Evolutionary conservation across 1,140 invertebrate species (phyloP).

Genomic region (Asbolus verrucosus): DNA sequence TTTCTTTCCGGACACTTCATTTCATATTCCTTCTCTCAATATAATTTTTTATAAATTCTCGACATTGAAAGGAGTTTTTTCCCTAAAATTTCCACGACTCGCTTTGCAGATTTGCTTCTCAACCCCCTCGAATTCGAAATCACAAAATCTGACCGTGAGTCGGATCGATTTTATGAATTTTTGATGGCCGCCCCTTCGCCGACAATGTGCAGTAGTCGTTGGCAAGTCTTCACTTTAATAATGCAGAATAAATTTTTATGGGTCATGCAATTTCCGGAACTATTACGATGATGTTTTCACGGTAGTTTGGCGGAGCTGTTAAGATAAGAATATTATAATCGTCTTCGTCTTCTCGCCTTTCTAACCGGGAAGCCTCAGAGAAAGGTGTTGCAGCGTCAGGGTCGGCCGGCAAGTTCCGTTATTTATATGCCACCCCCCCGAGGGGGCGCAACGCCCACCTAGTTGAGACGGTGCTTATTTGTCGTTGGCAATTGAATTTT

Average conservation of each 20-base stretch:
- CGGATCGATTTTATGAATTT: slow-evolving; percentile 33
- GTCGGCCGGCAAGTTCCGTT: not conserved
- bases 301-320: slow-evolving; percentile 1
- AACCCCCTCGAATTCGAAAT: too few relatives aligned
- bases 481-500: slow-evolving; percentile 8
- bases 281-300: slow-evolving; percentile 8
- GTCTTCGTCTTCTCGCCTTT: slow-evolving; percentile 1
- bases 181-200: not conserved
- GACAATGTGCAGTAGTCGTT: not conserved
- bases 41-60: too few relatives aligned
- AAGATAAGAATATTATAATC: slow-evolving; percentile 11
- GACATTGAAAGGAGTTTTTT: too few relatives aligned
- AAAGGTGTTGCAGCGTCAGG: not conserved
- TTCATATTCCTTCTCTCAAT: too few relatives aligned
- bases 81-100: too few relatives aligned
- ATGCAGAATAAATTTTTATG: slow-evolving; percentile 1
- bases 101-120: too few relatives aligned
- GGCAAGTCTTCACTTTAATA: not conserved
- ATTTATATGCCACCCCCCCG: slow-evolving; percentile 1
- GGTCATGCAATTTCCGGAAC: not conserved
- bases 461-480: slow-evolving; percentile 5
- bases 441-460: slow-evolving; percentile 2
- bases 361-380: not conserved
- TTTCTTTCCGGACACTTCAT: too few relatives aligned
- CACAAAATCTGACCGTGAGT: too few relatives aligned